Evolutionary conservation across 2,113 vertebrate genomes (phyloP).

Genomic region (Morone chrysops): DNA sequence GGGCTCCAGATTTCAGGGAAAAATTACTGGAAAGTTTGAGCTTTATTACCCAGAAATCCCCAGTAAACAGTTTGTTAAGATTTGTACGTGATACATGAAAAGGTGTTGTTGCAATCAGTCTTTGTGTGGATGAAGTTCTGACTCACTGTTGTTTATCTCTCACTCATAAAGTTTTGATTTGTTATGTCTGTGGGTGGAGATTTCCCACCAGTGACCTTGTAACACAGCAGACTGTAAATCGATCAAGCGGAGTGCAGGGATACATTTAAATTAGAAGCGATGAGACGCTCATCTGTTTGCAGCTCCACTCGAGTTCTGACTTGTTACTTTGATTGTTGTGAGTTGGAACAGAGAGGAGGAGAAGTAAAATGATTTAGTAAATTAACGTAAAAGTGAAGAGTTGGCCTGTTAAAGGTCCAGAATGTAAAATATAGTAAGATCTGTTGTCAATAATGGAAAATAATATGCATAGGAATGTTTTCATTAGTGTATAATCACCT

Average conservation of each 20-base stretch:
- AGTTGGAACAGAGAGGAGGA: neutral
- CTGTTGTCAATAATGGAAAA: too few species aligned
- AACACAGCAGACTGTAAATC: neutral
- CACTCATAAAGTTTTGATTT: neutral
- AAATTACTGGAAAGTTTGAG: too few species aligned
- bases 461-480: too few species aligned
- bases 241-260: neutral
- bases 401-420: too few species aligned
- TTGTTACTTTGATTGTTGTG: conserved; percentile 11
- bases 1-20: too few species aligned
- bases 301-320: neutral
- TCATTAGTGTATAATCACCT: too few species aligned
- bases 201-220: conserved; percentile 4
- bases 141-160: conserved; percentile 28
- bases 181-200: conserved; percentile 30
- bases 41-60: too few species aligned
- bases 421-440: too few species aligned
- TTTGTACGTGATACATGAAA: too few species aligned
- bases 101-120: neutral
- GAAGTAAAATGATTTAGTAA: too few species aligned
- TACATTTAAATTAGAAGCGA: conserved; percentile 32
- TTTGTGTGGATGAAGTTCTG: neutral
- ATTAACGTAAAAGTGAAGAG: too few species aligned
- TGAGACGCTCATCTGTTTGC: neutral
- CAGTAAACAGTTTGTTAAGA: too few species aligned